Conservation (phyloP, 2,888 invertebrate genomes). For the Ischnura elegans region DNA sequence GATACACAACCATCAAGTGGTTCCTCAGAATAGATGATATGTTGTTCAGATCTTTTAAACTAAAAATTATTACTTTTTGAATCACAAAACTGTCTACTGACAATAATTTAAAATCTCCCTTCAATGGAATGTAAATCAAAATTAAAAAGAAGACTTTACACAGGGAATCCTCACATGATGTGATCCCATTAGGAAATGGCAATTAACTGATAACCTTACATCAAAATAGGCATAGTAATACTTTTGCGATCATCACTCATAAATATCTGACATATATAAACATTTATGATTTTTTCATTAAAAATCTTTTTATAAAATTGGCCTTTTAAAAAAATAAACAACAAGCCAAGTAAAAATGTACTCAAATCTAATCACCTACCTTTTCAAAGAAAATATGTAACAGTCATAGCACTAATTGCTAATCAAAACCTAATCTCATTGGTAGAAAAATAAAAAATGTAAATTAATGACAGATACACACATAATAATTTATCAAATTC, state of each 20-base stretch:
- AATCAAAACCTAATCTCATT: neutral
- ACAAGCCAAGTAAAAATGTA: slow-evolving; percentile 35
- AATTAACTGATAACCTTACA: neutral
- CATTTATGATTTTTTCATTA: slow-evolving; percentile 48
- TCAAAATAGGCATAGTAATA: slow-evolving; percentile 33
- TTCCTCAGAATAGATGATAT: neutral
- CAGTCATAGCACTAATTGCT: slow-evolving; percentile 30
- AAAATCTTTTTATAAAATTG: slow-evolving; percentile 44
- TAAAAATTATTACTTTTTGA: neutral
- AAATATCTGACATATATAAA: slow-evolving; percentile 43
- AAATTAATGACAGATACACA: slow-evolving; percentile 6
- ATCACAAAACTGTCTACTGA: neutral
- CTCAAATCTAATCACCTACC: neutral
- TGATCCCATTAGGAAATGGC: neutral
- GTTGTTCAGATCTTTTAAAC: neutral
- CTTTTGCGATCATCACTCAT: slow-evolving; percentile 57
- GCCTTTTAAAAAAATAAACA: slow-evolving; percentile 27
- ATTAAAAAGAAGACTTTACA: too few species aligned
- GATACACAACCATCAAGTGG: neutral
- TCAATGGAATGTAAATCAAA: neutral
- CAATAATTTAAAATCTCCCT: neutral
- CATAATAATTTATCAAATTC: slow-evolving; percentile 60
- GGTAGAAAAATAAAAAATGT: slow-evolving; percentile 13
- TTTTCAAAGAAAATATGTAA: slow-evolving; percentile 7
- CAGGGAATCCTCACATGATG: too few species aligned